phyloP scores from a whole-genome alignment of 1,140 invertebrate genomes.

The Drosophila tsacasi region DNA sequence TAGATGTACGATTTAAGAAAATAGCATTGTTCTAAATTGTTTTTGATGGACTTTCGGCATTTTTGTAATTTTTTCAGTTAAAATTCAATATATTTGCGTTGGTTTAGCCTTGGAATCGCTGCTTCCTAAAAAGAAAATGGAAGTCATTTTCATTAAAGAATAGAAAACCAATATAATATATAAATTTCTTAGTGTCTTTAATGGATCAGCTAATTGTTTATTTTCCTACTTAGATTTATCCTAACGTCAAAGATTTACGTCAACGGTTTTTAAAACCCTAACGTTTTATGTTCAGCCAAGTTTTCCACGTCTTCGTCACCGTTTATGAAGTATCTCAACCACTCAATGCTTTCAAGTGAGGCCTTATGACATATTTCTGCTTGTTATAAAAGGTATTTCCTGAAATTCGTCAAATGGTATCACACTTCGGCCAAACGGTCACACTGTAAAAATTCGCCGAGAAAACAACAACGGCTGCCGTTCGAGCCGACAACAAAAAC shows the following conservation, averaged over 20 bases:
- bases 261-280: neutral
- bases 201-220: too few species aligned
- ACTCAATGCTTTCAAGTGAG: neutral
- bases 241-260: too few species aligned
- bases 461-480: conserved; percentile 58
- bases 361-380: neutral
- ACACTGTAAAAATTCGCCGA: conserved; percentile 36
- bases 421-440: neutral
- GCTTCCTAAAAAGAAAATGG: too few species aligned
- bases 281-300: neutral
- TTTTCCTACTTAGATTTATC: neutral
- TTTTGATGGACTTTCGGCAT: too few species aligned
- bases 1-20: too few species aligned
- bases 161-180: too few species aligned
- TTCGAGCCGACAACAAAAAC: conserved; percentile 31
- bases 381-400: neutral
- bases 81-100: too few species aligned
- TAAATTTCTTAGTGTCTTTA: too few species aligned
- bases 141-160: too few species aligned
- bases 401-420: neutral
- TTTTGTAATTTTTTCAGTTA: too few species aligned
- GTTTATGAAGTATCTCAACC: neutral
- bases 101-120: too few species aligned
- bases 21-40: too few species aligned
- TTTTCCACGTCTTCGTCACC: neutral